Conservation (phyloP, 1,140 invertebrate species). For the Drepana arcuata region DNA sequence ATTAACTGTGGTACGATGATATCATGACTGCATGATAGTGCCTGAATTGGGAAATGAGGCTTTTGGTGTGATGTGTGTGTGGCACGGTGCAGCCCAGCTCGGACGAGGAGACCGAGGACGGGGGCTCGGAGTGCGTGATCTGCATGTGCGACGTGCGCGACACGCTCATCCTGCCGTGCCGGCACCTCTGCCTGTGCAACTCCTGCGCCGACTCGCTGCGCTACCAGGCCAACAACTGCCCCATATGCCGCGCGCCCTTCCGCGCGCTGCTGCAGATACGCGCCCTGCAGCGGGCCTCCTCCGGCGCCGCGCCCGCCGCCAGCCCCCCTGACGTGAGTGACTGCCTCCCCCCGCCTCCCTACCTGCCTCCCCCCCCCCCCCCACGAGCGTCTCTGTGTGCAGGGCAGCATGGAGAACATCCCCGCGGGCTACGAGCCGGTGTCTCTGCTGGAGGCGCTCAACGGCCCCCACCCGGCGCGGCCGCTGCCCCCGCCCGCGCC, state of each 20-base stretch:
- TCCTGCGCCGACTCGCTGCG: constrained; percentile 96
- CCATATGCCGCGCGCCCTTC: constrained; percentile 98
- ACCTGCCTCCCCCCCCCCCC: background rate
- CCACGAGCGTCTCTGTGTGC: constrained; percentile 4
- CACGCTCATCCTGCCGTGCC: constrained; percentile 97
- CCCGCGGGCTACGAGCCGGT: constrained; percentile 95
- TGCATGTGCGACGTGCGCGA: constrained; percentile 99
- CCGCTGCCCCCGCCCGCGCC: constrained; percentile 69
- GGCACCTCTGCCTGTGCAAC: constrained; percentile 98
- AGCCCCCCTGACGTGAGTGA: constrained; percentile 72
- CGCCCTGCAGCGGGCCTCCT: constrained; percentile 87
- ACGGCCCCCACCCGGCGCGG: constrained; percentile 85
- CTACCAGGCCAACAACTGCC: constrained; percentile 98
- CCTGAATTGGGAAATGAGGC: too few relatives aligned
- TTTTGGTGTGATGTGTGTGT: constrained; percentile 2
- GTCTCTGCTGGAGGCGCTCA: constrained; percentile 97
- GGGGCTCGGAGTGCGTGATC: constrained; percentile 98
- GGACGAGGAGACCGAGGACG: constrained; percentile 95
- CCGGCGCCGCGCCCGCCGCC: constrained; percentile 44
- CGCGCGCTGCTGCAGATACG: constrained; percentile 96
- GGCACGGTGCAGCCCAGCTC: constrained; percentile 74
- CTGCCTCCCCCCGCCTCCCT: background rate
- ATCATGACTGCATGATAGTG: too few relatives aligned
- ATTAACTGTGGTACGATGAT: too few relatives aligned
- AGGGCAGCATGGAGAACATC: constrained; percentile 83